Evolutionary conservation across 2,797 vertebrate genomes (phyloP), one percentile per base, ranked within the genome.

Genomic region (Crax fasciolata): DNA sequence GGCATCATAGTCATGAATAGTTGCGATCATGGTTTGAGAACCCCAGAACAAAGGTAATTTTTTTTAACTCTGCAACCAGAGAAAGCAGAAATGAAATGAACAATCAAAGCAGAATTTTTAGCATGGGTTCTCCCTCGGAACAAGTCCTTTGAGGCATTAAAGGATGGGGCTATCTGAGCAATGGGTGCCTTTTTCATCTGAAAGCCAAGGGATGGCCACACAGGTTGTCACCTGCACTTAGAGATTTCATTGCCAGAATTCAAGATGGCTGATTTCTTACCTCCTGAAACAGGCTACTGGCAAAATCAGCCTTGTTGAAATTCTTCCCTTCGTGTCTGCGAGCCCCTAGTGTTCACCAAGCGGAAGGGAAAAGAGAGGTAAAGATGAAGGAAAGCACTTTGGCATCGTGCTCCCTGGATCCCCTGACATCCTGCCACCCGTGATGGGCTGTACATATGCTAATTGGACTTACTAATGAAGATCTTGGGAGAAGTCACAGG

Each of bases 401-500:
- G 72, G 51, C 9, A 0, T 16, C 57, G 18, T 20, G 0, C 18
- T 95, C 88, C 71, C 63, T 35, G 18, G 11, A 43, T 35, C 82
- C 44, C 79, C 52, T 23, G 67, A 28, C 0, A 19, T 35, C 87
- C 75, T 89, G 87, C 44, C 57, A 66, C 80, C 77, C 3, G 0
- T 77, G 85, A 63, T 63, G 85, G 86, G 89, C 76, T 52, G 72
- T 48, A 19, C 62, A 23, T 35, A 25, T 25, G 61, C 59, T 76
- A 91, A 63, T 13, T 87, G 92, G 68, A 92, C 91, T 93, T 91
- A 77, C 75, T 90, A 91, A 89, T 84, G 90, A 81, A 80, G 72
- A 66, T 84, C 70, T 61, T 92, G 81, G 46, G 90, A 87, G 73
- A 93, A 95, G 81, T 51, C 74, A 67, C 25, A 61, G 84, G 58